These are phyloP conservation scores for Andrena trimmerana DNA, from an alignment of 2,888 invertebrate genomes.

Conservation along the genomic window DNA sequence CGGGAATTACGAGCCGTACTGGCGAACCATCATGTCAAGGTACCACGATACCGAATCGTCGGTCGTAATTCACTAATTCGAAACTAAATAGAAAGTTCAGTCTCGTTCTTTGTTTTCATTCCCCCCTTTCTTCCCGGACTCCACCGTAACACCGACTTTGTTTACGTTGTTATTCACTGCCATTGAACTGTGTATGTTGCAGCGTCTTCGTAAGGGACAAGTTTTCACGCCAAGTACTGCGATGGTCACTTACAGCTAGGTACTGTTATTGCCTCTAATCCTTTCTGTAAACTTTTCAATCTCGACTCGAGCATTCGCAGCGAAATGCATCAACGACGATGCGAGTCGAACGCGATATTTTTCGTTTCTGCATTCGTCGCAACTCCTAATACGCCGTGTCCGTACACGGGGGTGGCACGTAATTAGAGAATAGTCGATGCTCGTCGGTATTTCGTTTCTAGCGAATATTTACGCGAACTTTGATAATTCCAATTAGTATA, in stretches of 20 bases:
- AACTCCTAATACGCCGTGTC: no score
- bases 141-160: not conserved
- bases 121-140: slow-evolving; percentile 10
- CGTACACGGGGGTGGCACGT: no score
- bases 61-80: slow-evolving; percentile 57
- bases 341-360: not conserved
- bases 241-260: not conserved
- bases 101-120: not conserved
- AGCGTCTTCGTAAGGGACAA: slow-evolving; percentile 48
- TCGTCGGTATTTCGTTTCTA: not conserved
- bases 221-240: slow-evolving; percentile 7
- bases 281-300: not conserved
- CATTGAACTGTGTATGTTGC: slow-evolving; percentile 16
- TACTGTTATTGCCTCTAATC: not conserved
- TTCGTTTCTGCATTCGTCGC: not conserved
- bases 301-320: not conserved
- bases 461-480: slow-evolving; percentile 20
- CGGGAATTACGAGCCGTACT: slow-evolving; percentile 26
- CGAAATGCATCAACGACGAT: not conserved
- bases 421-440: not conserved
- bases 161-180: slow-evolving; percentile 49
- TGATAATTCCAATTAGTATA: slow-evolving; percentile 27
- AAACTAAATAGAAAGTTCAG: slow-evolving; percentile 4
- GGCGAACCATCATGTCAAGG: slow-evolving; percentile 32
- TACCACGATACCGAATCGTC: slow-evolving; percentile 22